Base-by-base conservation (phyloP, 2,797 vertebrate species). In the Chaetophractus vellerosus region DNA sequence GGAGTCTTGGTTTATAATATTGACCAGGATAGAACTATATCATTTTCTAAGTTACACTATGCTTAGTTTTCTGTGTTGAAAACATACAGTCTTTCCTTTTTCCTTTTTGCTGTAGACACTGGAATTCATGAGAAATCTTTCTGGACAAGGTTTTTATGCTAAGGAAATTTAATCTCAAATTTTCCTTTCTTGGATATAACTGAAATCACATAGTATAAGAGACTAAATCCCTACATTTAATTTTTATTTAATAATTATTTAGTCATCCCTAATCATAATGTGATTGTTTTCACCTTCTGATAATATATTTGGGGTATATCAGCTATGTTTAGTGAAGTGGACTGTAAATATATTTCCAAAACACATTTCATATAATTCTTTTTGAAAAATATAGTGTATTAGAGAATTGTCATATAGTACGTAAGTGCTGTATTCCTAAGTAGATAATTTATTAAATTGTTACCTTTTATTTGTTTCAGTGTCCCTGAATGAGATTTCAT, bases 391-490 rank as follows among this genome's bases (percentile, higher is more conserved):
- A 38, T 7, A 45, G 2, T 83, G 4, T 87, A 85, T 63, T 74
- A 38, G 66, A 64, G 38, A 76, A 59, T 28, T 90, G 5, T 79
- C 31, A 76, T 71, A 10, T 38, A 79, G 41, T 82, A 7, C 48
- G 41, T 63, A 82, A 41, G 28, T 66, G 1, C 24, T 88, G 0
- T 92, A 45, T 96, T 86, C 59, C 69, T 78, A 96, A 71, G 15
- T 83, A 64, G 45, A 66, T 38, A 38, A 38, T 38, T 38, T 38
- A 63, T 90, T 80, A 80, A 93, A 57, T 86, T 81, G 23, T 63
- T 96, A 4, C 90, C 63, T 92, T 98, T 61, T 97, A 0, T 98
- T 98, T 96, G 76, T 95, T 97, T 8, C 98, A 99, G 99, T 99
- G 69, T 66, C 96, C 11, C 79, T 92, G 48, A 97, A 98, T 91